Base-by-base conservation (phyloP, 1,140 invertebrate genomes). In the Drosophila ogumai region DNA sequence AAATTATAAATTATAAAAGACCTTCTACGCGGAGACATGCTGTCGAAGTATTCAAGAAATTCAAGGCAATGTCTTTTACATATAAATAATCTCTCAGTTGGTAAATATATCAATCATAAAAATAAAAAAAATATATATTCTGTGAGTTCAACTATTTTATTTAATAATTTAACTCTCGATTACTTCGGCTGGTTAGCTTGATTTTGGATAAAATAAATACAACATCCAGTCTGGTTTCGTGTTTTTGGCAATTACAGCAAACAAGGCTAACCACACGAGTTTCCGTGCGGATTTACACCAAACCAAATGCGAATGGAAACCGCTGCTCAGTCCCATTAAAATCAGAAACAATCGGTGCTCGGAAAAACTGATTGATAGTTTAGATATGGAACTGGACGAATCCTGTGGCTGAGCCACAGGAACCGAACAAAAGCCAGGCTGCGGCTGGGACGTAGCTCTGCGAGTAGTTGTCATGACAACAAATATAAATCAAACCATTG, bases 351-450 rank as follows among this genome's bases (percentile, higher is more conserved):
- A 44, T 43, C 28, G 19, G 12, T 25, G 17, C 46, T 60, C 5
- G 17, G 32, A 15, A 50, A 58, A 60, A 73, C 50, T 65, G 71
- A 75, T 75, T 64, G 72, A 75, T 75, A 54, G 59, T 65, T 55
- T 22, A 15, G 32, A 50, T 28, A 47, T 74, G n/a, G 12, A 63
- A 40, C 15, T 49, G 34, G 6, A 36, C 28, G 38, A 12, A 34
- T 58, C 17, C 9, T 32, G 47, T 17, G 28, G 19, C 15, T 34
- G 6, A 12, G 25, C 36, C 66, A 38, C 54, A 46, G n/a, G 10
- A 41, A 40, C 34, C 17, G 10, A 49, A 44, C 13, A 32, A 9
- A n/a, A 31, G 34, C 17, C 9, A 58, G 50, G 31, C 38, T 52
- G 38, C 36, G 54, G n/a, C 25, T 17, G 7, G n/a, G 8, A 31